Evolutionary conservation across 1,140 invertebrate genomes (phyloP).

Genomic region (Plectrocnemia conspersa): DNA sequence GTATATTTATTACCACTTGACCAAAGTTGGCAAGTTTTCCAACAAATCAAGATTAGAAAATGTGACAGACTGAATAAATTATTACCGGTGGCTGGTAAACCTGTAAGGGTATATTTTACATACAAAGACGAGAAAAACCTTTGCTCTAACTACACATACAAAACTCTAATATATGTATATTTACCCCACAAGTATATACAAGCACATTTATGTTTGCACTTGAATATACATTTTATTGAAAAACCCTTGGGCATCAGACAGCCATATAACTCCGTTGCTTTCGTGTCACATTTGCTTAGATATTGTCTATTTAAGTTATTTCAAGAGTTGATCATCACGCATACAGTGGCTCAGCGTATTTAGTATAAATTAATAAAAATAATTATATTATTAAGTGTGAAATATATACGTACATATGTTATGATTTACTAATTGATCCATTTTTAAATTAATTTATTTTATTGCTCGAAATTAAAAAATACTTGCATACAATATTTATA

Average conservation of each 20-base stretch:
- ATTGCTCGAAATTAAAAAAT: too few relatives aligned
- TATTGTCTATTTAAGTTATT: slow-evolving; percentile 29
- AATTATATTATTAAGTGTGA: too few relatives aligned
- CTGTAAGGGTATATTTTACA: slow-evolving; percentile 3
- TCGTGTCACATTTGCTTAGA: slow-evolving; percentile 22
- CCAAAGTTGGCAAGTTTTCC: slow-evolving; percentile 28
- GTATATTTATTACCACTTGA: slow-evolving; percentile 34
- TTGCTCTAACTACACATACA: background rate
- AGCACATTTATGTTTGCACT: background rate
- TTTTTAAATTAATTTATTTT: background rate
- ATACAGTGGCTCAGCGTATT: too few relatives aligned
- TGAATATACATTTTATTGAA: slow-evolving; percentile 21
- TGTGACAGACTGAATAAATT: slow-evolving; percentile 30
- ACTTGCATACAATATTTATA: too few relatives aligned
- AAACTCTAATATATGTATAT: too few relatives aligned
- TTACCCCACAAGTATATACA: too few relatives aligned
- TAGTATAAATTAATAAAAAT: too few relatives aligned
- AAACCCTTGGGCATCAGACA: slow-evolving; percentile 11
- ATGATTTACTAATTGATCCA: background rate
- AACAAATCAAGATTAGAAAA: slow-evolving; percentile 34
- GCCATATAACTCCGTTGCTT: slow-evolving; percentile 6
- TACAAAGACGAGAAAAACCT: background rate
- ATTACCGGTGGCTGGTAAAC: background rate
- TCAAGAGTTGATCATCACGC: slow-evolving; percentile 24
- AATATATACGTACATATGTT: too few relatives aligned